Evolutionary conservation across 1,140 invertebrate species (phyloP), one percentile per base, ranked within the genome.

Genomic region (Nasonia giraulti): DNA sequence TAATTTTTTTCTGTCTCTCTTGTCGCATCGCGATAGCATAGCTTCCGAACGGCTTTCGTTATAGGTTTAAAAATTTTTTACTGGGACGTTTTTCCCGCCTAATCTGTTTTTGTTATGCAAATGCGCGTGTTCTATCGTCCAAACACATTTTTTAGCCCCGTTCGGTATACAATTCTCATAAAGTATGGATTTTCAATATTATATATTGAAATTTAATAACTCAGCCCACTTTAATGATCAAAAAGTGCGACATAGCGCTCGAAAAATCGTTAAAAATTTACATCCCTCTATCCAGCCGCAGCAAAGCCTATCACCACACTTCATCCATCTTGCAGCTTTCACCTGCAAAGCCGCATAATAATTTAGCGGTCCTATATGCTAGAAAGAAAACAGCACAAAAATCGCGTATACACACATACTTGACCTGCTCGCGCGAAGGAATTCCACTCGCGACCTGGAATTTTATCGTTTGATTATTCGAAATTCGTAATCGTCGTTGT

Each of bases 361-460:
- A 62, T 62, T 62, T 20, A 62, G 55, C 17, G 20, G 55, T 62
- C 20, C 55, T 17, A 1, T 27, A 27, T 27, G 27, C 27, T 27
- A 62, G 4, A 62, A 62, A 62, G 20, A 5, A 62, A 62, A 62
- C 5, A 20, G 20, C 55, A 5, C 55, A 71, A 33, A 77, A 77
- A 77, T 50, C 44, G 37, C 33, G 73, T 33, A 74, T 27, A 31
- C 69, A 73, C 33, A 33, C 8, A 47, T 75, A 55, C 33, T 73
- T 73, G 79, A 73, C 44, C 68, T 2, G 5, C 44, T 73, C 12
- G 27, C 31, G 2, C 6, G 5, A 20, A 73, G 27, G 23, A 81
- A 73, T 75, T 82, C 62, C 37, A 10, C 47, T n/a, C 20, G 50
- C 50, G 71, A 82, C 80, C 71, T 82, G 69, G 71, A 74, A 82